phyloP scores from a whole-genome alignment of 2,797 vertebrate genomes.

The Falco novaeseelandiae region DNA sequence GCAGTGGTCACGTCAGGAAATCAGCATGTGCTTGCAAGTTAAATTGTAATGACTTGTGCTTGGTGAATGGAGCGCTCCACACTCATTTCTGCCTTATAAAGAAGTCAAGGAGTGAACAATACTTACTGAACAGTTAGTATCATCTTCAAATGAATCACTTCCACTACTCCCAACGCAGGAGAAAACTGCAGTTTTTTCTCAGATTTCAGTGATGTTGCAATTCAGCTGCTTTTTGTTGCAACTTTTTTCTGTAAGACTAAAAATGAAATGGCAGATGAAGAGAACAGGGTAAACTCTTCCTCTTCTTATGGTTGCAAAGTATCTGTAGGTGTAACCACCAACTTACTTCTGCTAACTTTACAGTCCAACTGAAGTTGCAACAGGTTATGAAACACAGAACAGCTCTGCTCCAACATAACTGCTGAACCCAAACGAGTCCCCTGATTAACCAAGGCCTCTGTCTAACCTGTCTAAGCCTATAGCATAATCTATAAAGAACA shows the following conservation, averaged over 20 bases:
- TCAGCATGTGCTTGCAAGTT: background rate
- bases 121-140: background rate
- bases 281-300: background rate
- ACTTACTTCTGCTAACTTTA: background rate
- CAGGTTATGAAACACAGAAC: background rate
- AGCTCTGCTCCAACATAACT: background rate
- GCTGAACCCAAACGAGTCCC: background rate
- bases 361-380: background rate
- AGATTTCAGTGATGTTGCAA: background rate
- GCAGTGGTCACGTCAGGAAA: background rate
- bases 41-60: background rate
- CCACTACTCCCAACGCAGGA: background rate
- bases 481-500: background rate
- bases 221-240: background rate
- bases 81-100: background rate
- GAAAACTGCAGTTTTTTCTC: background rate
- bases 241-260: background rate
- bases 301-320: background rate
- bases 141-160: background rate
- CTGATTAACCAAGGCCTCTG: background rate
- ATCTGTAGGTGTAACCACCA: background rate
- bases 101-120: background rate
- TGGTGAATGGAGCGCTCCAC: background rate
- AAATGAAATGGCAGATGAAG: background rate
- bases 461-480: background rate